Evolutionary conservation across 2,113 vertebrate species (phyloP).

Genomic region (Xenus cinereus): DNA sequence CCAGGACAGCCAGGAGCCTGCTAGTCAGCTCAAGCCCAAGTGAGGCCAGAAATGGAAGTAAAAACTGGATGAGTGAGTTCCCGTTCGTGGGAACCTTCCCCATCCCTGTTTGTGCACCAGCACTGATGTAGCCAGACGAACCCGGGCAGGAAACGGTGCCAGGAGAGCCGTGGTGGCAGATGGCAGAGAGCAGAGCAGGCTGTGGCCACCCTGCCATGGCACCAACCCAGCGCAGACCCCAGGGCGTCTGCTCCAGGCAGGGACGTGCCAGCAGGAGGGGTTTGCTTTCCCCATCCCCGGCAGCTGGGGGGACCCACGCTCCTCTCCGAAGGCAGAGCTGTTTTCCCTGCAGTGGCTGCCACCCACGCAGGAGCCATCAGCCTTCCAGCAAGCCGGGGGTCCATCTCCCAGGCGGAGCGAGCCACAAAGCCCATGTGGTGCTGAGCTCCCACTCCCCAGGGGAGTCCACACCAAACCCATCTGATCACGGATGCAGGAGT

Average conservation of each 20-base stretch:
- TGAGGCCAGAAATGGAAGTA: neutral
- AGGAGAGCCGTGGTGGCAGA: neutral
- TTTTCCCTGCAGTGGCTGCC: neutral
- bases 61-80: neutral
- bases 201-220: neutral
- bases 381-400: neutral
- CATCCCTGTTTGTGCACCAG: neutral
- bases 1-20: accelerated
- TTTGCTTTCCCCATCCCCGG: neutral
- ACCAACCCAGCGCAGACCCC: neutral
- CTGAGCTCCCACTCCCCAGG: neutral
- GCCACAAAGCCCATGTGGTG: neutral
- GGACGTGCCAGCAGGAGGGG: neutral
- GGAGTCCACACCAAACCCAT: neutral
- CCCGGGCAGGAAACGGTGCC: neutral
- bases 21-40: accelerated
- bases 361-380: neutral
- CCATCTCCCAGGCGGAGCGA: neutral
- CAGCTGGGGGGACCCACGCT: neutral
- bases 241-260: accelerated
- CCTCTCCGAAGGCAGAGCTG: neutral
- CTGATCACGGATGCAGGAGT: neutral
- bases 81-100: neutral
- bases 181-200: neutral
- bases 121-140: neutral